phyloP scores from a whole-genome alignment of 2,113 vertebrate species.

The Microtus ochrogaster region DNA sequence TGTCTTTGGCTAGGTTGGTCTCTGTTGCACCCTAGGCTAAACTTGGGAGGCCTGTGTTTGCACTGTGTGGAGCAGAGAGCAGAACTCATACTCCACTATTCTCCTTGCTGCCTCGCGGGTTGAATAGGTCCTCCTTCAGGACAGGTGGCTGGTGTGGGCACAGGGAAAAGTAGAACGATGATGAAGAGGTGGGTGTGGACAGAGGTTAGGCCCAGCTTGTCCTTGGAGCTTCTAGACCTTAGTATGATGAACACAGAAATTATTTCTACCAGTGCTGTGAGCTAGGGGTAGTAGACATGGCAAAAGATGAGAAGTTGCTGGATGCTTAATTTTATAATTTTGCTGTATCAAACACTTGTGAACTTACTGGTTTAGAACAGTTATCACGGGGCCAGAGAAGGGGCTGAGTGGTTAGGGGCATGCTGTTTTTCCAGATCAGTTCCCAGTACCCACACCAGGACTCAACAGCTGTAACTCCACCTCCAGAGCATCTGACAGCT shows the following conservation, averaged over 20 bases:
- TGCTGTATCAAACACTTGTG: neutral
- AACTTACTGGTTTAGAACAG: neutral
- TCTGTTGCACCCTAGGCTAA: neutral
- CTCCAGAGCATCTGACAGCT: neutral
- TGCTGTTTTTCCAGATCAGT: neutral
- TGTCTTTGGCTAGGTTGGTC: neutral
- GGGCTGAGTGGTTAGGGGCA: neutral
- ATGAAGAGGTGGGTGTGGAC: neutral
- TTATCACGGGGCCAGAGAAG: neutral
- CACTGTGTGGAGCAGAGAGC: too few species aligned
- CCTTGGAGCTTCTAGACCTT: neutral
- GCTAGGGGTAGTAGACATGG: neutral
- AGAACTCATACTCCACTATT: accelerated
- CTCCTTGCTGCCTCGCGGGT: neutral
- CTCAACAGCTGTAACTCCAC: neutral
- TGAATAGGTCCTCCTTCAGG: neutral
- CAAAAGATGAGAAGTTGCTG: neutral
- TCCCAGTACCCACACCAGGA: too few species aligned
- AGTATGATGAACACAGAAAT: neutral
- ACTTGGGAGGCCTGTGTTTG: accelerated
- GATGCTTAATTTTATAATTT: neutral
- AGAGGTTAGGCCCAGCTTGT: neutral
- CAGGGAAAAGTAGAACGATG: neutral
- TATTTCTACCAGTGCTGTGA: neutral
- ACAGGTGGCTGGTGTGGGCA: neutral